Conservation (phyloP, 2,113 vertebrate genomes). For the Xiphorhynchus elegans region DNA sequence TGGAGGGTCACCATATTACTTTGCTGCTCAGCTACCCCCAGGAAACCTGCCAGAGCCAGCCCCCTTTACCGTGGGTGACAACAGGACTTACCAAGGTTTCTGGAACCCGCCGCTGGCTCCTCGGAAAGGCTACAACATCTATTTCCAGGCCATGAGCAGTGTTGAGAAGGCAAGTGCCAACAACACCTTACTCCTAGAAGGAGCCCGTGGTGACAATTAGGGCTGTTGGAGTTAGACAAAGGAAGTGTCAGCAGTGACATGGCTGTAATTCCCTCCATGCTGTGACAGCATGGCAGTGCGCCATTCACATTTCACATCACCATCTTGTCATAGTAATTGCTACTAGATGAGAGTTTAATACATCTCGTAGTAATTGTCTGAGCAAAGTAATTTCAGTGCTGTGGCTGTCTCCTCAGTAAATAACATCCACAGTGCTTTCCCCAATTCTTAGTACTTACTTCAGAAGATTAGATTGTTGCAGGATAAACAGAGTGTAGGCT, state of each 20-base stretch:
- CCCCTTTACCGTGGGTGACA: conserved; percentile 97
- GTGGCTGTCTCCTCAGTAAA: neutral
- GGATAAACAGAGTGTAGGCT: conserved; percentile 50
- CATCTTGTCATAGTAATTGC: neutral
- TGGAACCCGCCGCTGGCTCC: conserved; percentile 96
- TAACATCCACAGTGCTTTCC: neutral
- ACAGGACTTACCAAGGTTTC: conserved; percentile 95
- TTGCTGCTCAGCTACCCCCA: conserved; percentile 92
- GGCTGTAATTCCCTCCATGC: neutral
- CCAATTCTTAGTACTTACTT: neutral
- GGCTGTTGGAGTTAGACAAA: neutral
- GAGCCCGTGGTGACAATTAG: neutral
- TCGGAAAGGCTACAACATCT: conserved; percentile 98
- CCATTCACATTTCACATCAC: neutral
- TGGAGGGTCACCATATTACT: conserved; percentile 90
- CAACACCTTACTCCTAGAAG: neutral
- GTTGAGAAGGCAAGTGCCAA: conserved; percentile 90
- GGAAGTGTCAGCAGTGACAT: neutral
- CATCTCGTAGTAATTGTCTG: neutral
- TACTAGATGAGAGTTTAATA: neutral
- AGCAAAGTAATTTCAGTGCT: conserved; percentile 24
- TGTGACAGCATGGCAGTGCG: neutral
- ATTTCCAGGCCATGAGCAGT: conserved; percentile 98
- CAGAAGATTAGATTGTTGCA: conserved; percentile 58
- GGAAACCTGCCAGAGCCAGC: conserved; percentile 89